Evolutionary conservation across 2,113 vertebrate genomes (phyloP).

Genomic region (Periophthalmodon schlosseri): DNA sequence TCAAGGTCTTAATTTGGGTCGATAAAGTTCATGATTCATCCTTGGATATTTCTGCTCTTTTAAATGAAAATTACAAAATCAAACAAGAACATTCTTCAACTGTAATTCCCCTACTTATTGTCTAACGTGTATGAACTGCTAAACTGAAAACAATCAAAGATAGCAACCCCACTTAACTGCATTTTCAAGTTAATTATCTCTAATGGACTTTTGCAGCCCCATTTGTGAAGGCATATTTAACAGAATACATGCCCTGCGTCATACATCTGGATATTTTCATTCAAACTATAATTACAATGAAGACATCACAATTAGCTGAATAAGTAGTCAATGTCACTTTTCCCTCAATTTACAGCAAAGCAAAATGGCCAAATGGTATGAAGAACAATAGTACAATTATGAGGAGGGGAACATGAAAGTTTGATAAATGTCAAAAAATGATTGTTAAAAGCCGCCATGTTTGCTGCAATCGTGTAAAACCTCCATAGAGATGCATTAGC

Average conservation of each 20-base stretch:
- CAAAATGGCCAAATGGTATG: not conserved
- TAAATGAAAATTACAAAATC: not conserved
- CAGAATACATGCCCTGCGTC: conserved; percentile 43
- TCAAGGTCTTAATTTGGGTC: not conserved
- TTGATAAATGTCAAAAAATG: not conserved
- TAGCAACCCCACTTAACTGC: conserved; percentile 39
- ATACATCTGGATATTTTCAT: conserved; percentile 12
- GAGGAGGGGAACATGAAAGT: not conserved
- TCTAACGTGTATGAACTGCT: not conserved
- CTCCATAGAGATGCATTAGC: not conserved
- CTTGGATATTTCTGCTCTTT: not conserved
- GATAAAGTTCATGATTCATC: not conserved
- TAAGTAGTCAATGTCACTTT: not conserved
- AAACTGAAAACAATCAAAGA: conserved; percentile 17
- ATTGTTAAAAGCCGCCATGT: not conserved
- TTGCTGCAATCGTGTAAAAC: too few species aligned
- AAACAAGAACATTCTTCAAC: not conserved
- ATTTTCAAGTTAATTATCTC: conserved; percentile 47
- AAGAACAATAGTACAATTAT: too few species aligned
- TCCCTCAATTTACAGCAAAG: not conserved
- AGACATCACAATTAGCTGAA: not conserved
- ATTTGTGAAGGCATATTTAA: conserved; percentile 62
- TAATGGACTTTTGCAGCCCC: conserved; percentile 67
- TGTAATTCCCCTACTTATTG: not conserved
- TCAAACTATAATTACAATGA: not conserved